Evolutionary conservation across 2,113 vertebrate species (phyloP).

Genomic region (Ceuthmochares aereus): DNA sequence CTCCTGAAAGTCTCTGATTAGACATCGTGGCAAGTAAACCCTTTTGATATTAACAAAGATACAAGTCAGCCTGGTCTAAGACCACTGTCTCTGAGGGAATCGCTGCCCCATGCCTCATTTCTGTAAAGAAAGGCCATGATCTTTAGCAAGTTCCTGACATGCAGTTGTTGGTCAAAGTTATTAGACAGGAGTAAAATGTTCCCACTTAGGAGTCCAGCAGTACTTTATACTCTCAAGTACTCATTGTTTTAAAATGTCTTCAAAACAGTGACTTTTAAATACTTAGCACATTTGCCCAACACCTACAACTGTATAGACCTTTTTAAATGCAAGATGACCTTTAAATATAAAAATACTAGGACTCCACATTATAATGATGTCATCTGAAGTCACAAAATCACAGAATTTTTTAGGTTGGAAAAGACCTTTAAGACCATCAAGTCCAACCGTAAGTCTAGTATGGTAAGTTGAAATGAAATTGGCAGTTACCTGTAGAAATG

Average conservation of each 20-base stretch:
- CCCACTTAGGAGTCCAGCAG: not conserved
- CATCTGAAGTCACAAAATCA: not conserved
- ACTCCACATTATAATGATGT: not conserved
- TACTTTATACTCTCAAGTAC: not conserved
- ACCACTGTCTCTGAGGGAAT: not conserved
- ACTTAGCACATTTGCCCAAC: not conserved
- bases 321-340: constrained; percentile 7
- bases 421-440: too few relatives aligned
- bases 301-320: not conserved
- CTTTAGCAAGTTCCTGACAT: not conserved
- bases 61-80: not conserved
- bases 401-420: too few relatives aligned
- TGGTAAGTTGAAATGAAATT: not conserved
- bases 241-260: not conserved
- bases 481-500: not conserved
- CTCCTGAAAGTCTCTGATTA: not conserved
- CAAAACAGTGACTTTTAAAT: not conserved
- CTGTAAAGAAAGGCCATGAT: not conserved
- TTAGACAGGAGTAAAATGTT: not conserved
- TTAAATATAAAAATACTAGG: not conserved
- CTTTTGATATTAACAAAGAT: not conserved
- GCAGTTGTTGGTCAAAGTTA: not conserved
- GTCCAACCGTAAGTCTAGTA: too few relatives aligned
- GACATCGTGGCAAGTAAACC: not conserved
- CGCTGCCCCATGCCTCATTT: not conserved